Conservation (phyloP, 2,888 invertebrate species). For the Abrostola triplasia region DNA sequence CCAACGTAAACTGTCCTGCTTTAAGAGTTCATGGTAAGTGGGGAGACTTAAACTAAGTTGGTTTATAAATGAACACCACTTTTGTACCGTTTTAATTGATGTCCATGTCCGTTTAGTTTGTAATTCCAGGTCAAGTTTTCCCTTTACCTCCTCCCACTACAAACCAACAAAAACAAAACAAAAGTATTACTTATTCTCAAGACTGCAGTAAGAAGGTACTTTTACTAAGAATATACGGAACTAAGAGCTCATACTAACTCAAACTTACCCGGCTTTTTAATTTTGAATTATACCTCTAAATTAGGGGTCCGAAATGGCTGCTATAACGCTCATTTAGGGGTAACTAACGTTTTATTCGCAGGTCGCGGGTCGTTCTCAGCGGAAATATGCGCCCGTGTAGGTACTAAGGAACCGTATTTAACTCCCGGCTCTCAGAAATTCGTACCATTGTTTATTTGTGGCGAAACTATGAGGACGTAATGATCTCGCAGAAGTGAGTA, state of each 20-base stretch:
- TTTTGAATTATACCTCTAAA: constrained; percentile 48
- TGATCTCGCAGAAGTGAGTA: constrained; percentile 9
- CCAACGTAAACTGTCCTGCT: too few relatives aligned
- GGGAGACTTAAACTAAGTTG: too few relatives aligned
- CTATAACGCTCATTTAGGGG: constrained; percentile 52
- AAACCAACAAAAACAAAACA: too few relatives aligned
- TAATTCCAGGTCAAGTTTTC: too few relatives aligned
- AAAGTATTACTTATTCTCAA: too few relatives aligned
- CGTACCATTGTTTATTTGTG: constrained; percentile 36
- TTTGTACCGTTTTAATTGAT: too few relatives aligned
- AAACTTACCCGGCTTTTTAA: constrained; percentile 37
- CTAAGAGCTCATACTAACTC: constrained; percentile 12
- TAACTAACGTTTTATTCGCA: constrained; percentile 49
- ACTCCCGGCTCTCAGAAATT: constrained; percentile 35
- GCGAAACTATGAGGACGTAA: constrained; percentile 27
- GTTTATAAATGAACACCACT: too few relatives aligned
- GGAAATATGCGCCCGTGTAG: constrained; percentile 40
- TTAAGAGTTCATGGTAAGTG: too few relatives aligned
- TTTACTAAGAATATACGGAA: constrained; percentile 20
- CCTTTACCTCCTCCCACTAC: too few relatives aligned
- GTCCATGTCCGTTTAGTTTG: too few relatives aligned
- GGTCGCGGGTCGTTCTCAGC: constrained; percentile 22
- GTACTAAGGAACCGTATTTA: constrained; percentile 47
- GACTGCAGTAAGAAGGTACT: neutral
- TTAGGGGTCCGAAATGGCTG: constrained; percentile 48